Evolutionary conservation across 2,113 vertebrate species (phyloP).

Genomic region (Apodemus speciosus): DNA sequence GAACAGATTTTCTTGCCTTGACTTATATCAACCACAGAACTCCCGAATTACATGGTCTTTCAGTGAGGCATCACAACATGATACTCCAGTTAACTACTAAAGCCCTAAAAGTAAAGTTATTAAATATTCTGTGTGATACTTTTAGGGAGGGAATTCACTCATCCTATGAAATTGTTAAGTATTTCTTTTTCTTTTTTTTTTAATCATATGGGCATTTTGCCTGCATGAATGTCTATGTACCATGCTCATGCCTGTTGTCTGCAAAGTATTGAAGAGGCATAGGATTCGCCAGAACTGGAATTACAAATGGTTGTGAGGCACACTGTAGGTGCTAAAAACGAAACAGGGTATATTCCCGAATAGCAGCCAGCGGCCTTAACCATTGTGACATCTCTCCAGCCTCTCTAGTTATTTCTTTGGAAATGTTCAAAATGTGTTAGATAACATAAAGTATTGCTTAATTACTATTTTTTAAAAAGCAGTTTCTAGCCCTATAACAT

Average conservation of each 20-base stretch:
- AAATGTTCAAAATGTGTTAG: conserved; percentile 12
- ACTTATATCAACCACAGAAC: background rate
- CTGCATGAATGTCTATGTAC: background rate
- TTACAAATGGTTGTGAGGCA: background rate
- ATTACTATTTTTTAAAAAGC: background rate
- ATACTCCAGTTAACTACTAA: background rate
- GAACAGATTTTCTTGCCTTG: background rate
- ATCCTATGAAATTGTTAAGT: background rate
- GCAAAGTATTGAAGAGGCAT: background rate
- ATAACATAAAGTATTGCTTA: background rate
- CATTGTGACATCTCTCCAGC: background rate
- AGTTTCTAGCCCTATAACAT: conserved; percentile 1
- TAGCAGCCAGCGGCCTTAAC: background rate
- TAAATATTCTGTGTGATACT: background rate
- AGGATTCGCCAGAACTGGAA: background rate
- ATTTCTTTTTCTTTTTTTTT: background rate
- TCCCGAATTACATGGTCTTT: background rate
- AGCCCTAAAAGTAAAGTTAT: conserved; percentile 30
- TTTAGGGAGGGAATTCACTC: background rate
- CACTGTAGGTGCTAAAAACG: background rate
- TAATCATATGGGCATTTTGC: background rate
- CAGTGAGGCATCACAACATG: background rate
- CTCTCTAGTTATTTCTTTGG: conserved; percentile 15
- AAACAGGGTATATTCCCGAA: background rate
- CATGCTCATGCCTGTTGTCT: background rate